Evolutionary conservation across 2,797 vertebrate genomes (phyloP).

Genomic region (Enteromius mattozi): DNA sequence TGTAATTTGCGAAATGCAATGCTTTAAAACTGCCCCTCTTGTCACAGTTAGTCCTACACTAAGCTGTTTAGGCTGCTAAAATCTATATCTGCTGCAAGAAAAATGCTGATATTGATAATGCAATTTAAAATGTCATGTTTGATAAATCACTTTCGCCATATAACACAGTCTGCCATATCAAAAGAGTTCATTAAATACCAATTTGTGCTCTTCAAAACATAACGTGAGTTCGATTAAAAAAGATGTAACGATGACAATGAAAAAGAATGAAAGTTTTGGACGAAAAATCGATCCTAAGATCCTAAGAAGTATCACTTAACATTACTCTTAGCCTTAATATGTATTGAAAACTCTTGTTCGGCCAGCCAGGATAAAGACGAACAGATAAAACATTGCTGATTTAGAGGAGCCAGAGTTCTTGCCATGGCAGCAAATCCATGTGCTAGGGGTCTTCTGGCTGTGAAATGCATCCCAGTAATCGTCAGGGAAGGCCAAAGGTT

Average conservation of each 20-base stretch:
- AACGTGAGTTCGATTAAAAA: background rate
- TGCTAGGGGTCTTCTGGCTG: constrained; percentile 79
- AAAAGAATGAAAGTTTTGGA: constrained; percentile 16
- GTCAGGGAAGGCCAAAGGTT: constrained; percentile 88
- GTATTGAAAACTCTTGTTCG: background rate
- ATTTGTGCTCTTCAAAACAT: constrained; percentile 20
- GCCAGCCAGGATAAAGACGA: constrained; percentile 75
- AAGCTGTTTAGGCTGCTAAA: background rate
- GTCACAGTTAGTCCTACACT: background rate
- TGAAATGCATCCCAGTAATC: constrained; percentile 86
- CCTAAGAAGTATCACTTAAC: background rate
- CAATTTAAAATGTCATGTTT: constrained; percentile 27
- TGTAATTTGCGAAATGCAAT: background rate
- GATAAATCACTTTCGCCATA: constrained; percentile 9
- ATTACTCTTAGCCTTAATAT: background rate
- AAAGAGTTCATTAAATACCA: constrained; percentile 21
- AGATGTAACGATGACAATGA: background rate
- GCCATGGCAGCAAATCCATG: constrained; percentile 84
- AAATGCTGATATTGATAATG: constrained; percentile 11
- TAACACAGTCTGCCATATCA: constrained; percentile 4
- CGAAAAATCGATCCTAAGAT: background rate
- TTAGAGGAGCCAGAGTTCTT: constrained; percentile 84
- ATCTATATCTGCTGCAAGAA: background rate
- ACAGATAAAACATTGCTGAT: constrained; percentile 69
- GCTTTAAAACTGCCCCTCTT: background rate